Evolutionary conservation across 2,888 invertebrate genomes (phyloP), one percentile per base, ranked within the genome.

Genomic region (Onthophagus sagittarius): DNA sequence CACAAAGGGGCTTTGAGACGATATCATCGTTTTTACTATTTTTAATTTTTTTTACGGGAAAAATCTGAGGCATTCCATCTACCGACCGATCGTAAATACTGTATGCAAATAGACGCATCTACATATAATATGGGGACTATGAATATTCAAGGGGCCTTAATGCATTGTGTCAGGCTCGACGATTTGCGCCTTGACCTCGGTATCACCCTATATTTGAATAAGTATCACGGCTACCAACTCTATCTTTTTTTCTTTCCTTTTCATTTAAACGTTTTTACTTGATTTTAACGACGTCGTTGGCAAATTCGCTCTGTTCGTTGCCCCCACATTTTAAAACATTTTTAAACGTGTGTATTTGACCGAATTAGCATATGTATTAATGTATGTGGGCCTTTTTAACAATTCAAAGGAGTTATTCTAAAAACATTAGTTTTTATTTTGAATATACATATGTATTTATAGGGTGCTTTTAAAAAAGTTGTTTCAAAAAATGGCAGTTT

Each of bases 41-140:
- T 23, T 23, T 23, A 23, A 23, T 23, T 23, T 23, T 23, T 23
- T 23, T 23, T 23, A 53, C 11, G 39, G 39, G 39, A 53, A 53
- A 53, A 53, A 53, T 53, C 39, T 53, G 39, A 53, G 39, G 11
- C 39, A 53, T 53, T 53, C 39, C 39, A 53, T 53, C 39, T 53
- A 53, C 39, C 39, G 39, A 53, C 9, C 39, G 67, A 67, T 67
- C 67, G 67, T 67, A 67, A 67, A 32, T 67, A 67, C 67, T 73
- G 76, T 83, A 83, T 83, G 83, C 79, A 79, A 83, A 83, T 83
- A 73, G 74, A 76, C 74, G 78, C 81, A 83, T 83, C 82, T 82
- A 81, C 83, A 83, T 83, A 83, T 83, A 83, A 83, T 83, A 82
- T 81, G 78, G 75, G 75, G 71, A 23, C 76, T 75, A 83, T 83